Evolutionary conservation across 2,888 invertebrate species (phyloP).

Genomic region (Aporophyla nigra): DNA sequence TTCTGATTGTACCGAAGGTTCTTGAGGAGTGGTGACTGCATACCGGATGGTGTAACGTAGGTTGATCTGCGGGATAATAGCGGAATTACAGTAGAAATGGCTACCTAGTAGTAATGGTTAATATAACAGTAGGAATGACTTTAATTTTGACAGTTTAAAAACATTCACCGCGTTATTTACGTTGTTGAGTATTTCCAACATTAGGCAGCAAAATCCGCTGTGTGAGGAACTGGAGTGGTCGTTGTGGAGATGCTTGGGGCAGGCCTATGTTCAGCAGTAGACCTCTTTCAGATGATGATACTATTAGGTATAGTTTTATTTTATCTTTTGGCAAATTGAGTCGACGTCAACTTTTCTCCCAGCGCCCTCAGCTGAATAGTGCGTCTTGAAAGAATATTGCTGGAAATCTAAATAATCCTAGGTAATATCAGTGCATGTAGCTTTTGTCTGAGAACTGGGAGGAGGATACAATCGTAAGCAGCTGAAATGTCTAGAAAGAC

Average conservation of each 20-base stretch:
- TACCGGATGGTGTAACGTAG: not conserved
- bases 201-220: not conserved
- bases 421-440: not conserved
- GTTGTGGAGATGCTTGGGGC: not conserved
- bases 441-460: not conserved
- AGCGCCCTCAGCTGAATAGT: too few species aligned
- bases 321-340: too few species aligned
- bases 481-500: not conserved
- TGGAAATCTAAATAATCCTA: too few species aligned
- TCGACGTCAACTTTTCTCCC: too few species aligned
- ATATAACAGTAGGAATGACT: too few species aligned
- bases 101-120: too few species aligned
- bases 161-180: too few species aligned
- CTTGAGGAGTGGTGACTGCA: not conserved
- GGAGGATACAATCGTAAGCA: not conserved
- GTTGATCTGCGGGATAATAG: not conserved
- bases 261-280: not conserved
- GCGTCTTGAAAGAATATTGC: too few species aligned
- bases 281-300: not conserved
- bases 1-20: not conserved
- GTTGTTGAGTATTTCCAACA: too few species aligned
- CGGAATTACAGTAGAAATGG: too few species aligned
- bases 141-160: too few species aligned
- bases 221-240: not conserved
- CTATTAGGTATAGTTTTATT: not conserved